Base-by-base conservation (phyloP, 2,888 invertebrate species). In the Notodonta dromedarius region DNA sequence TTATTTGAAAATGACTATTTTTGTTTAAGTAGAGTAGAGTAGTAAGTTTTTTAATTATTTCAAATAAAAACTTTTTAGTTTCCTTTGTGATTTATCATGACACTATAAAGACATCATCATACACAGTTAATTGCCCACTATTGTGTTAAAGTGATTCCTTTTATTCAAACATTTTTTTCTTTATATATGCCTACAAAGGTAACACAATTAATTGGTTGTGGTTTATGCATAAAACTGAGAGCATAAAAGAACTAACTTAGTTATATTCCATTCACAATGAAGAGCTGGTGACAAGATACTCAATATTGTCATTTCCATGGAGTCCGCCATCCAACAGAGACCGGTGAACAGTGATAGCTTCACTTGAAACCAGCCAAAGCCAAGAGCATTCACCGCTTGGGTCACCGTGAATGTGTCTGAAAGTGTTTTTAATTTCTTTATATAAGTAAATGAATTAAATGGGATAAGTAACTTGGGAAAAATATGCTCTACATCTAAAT, bases 291-390 rank as follows among this genome's bases (percentile, higher is more conserved):
- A 98, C 50, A 99, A 91, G 67, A 99, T 98, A 75, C 98, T 98
- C 48, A 99, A 92, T 78, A 99, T 98, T 82, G 98, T 99, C 98
- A 99, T 99, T 92, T 99, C 99, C 98, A 99, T 99, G 60, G 98
- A 98, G 87, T 99, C 99, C 0, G 98, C 98, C 98, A 98, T 99
- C 98, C 98, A 97, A 83, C 97, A 97, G 1, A 97, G 91, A 0
- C 98, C 98, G 16, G 97, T 97, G 80, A 97, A 96, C 16, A 97
- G 91, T 0, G 97, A 97, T 55, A 98, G 85, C 84, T 97, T 97
- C 0, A 97, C 97, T 95, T 98, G 98, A 84, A 98, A 98, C 95
- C 96, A 97, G 46, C 98, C 98, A 88, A 98, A 98, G 2, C 98
- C 98, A 54, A 97, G 94, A 0, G 96, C 96, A 89, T 97, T 97